These are phyloP conservation scores for Mobula birostris DNA, from an alignment of 2,113 vertebrate genomes.

Conservation along the genomic window DNA sequence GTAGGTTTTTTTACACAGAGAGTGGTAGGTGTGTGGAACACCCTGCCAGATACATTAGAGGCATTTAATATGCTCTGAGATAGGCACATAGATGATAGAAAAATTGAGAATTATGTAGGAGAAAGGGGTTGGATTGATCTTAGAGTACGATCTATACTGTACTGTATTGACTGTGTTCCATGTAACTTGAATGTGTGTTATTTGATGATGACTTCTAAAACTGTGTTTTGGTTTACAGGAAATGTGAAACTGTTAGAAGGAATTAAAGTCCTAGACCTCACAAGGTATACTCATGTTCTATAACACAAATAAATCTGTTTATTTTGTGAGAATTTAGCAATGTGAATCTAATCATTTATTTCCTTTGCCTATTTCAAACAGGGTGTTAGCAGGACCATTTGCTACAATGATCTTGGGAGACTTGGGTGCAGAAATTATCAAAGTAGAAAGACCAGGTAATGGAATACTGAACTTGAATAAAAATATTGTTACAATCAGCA, in stretches of 20 bases:
- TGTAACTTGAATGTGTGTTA: background rate
- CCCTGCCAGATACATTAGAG: too few relatives aligned
- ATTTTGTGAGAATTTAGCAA: background rate
- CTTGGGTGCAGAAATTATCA: slow-evolving; percentile 89
- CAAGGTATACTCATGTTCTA: slow-evolving; percentile 59
- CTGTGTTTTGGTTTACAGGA: slow-evolving; percentile 40
- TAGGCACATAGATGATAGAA: too few relatives aligned
- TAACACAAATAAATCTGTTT: background rate
- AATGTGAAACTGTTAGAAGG: slow-evolving; percentile 64
- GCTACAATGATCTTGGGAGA: slow-evolving; percentile 94
- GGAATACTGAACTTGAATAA: background rate
- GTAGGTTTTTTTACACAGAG: too few relatives aligned
- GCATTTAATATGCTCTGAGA: too few relatives aligned
- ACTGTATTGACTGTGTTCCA: too few relatives aligned
- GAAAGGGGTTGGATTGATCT: too few relatives aligned
- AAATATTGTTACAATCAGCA: background rate
- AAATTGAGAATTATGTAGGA: too few relatives aligned
- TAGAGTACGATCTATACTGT: too few relatives aligned
- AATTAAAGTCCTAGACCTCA: slow-evolving; percentile 72
- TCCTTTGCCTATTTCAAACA: slow-evolving; percentile 47
- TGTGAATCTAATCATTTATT: slow-evolving; percentile 29
- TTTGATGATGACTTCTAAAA: background rate
- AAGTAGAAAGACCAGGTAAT: slow-evolving; percentile 86
- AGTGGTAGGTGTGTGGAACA: too few relatives aligned
- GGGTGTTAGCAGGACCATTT: slow-evolving; percentile 88